Evolutionary conservation across 2,113 vertebrate genomes (phyloP).

Genomic region (Pseudorasbora parva): DNA sequence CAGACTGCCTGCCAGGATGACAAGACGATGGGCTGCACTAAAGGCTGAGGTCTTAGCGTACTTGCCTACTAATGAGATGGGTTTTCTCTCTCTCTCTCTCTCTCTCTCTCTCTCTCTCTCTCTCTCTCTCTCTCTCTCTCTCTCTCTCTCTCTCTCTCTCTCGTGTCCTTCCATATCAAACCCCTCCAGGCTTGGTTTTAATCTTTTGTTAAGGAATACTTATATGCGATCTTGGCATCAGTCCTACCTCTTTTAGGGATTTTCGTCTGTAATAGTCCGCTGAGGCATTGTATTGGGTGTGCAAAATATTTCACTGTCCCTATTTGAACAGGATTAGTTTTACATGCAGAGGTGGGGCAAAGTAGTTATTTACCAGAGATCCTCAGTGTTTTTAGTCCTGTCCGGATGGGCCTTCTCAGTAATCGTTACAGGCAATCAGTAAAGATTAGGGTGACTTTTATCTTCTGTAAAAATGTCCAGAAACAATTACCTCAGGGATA

Average conservation of each 20-base stretch:
- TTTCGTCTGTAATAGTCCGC: not conserved
- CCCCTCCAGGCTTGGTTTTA: conserved; percentile 33
- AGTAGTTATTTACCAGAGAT: too few relatives aligned
- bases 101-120: not conserved
- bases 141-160: not conserved
- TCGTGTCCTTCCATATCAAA: not conserved
- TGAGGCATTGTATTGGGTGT: not conserved
- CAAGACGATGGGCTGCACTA: conserved; percentile 63
- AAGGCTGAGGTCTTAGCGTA: conserved; percentile 64
- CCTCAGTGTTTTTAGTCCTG: too few relatives aligned
- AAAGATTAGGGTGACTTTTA: too few relatives aligned
- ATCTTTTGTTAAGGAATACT: conserved; percentile 32
- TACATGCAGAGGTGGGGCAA: too few relatives aligned
- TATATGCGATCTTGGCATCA: conserved; percentile 8
- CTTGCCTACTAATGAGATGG: conserved; percentile 68
- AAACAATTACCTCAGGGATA: too few relatives aligned
- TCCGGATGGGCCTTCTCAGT: too few relatives aligned
- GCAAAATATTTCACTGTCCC: not conserved
- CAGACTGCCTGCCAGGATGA: conserved; percentile 50
- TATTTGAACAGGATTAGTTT: too few relatives aligned
- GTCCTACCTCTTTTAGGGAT: not conserved
- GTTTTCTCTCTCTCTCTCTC: not conserved
- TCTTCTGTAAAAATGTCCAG: too few relatives aligned
- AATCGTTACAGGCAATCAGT: too few relatives aligned
- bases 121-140: not conserved